Percentiles rank a stretch among this genome's conserved stretches.
These are phyloP conservation scores for Theristus sp. DNA, from an alignment of 2,888 invertebrate species.

Conservation along the genomic window DNA sequence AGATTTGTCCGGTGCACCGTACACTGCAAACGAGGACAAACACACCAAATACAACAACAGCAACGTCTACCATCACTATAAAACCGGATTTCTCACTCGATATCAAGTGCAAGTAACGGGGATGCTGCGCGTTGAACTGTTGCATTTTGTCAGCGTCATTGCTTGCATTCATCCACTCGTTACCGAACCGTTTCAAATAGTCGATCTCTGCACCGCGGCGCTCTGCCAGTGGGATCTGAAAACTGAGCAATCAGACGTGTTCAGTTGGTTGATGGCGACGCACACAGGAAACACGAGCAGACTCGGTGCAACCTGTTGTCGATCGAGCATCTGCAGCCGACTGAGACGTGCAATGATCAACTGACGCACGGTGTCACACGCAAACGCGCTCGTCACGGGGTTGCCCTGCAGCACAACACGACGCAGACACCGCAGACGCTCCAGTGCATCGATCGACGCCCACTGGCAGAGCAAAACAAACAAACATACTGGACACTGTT, in stretches of 20 bases:
- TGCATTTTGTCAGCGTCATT: not conserved
- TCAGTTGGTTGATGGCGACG: too few relatives aligned
- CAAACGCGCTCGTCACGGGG: conserved; percentile 44
- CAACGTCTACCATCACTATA: not conserved
- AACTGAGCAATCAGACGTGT: not conserved
- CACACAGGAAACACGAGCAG: too few relatives aligned
- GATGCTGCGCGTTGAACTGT: not conserved
- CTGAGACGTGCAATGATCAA: conserved; percentile 61
- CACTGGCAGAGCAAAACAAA: conserved; percentile 43
- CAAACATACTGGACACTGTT: not conserved
- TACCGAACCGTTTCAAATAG: conserved; percentile 47
- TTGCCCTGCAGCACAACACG: conserved; percentile 52
- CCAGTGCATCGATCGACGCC: conserved; percentile 60
- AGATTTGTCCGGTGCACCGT: not conserved
- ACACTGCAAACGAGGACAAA: not conserved
- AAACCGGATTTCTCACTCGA: not conserved
- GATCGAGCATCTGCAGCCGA: conserved; percentile 41
- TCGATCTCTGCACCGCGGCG: conserved; percentile 73
- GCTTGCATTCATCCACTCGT: not conserved
- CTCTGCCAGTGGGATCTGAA: conserved; percentile 45
- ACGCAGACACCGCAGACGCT: conserved; percentile 49
- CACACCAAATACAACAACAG: not conserved
- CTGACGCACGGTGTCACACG: conserved; percentile 55
- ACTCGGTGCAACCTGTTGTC: conserved; percentile 36
- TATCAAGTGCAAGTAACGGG: not conserved